Base-by-base conservation (phyloP, 2,113 vertebrate species). In the Pseudorectes ferrugineus region DNA sequence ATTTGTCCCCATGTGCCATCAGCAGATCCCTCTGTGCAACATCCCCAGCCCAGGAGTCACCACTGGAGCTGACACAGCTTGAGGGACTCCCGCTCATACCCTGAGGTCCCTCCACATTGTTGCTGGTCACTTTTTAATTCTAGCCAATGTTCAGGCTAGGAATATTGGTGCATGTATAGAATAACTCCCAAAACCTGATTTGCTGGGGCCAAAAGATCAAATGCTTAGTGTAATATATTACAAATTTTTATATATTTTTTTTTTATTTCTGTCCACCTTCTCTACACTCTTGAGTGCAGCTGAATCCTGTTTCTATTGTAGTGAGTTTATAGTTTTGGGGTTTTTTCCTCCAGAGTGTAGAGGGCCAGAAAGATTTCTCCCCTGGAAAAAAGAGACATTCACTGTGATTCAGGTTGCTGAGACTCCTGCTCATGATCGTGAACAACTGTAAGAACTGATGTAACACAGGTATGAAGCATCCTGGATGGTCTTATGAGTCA, bases 381-480 rank as follows among this genome's bases (percentile, higher is more conserved):
- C 5, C 8, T 23, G 15, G 36, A 16, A 46, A 49, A 85, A 78
- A 52, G 8, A 1, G 0, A 19, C 3, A 2, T 35, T 72, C 9
- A 17, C 11, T 46, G 3, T 63, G 28, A 49, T 89, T 24, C 13
- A 23, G 17, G 40, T 8, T 19, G 9, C 42, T 78, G 29, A 61
- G 12, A 40, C 40, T 82, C 28, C n/a, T 48, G 33, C 5, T 38
- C 4, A 5, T 31, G 11, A 36, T 72, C 0, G 0, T 2, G 3
- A 78, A 42, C 20, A 52, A 35, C n/a, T 10, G 3, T 38, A 35
- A 80, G 20, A 65, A 8, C 28, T 35, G 67, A 70, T 18, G 57
- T 54, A 62, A 92, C 77, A 14, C 11, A 40, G 4, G 3, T 31
- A n/a, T 24, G 58, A 11, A 86, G 23, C n/a, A 21, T 59, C 51